Conservation (phyloP, 2,113 vertebrate genomes). For the Mormyrus iriodes region DNA sequence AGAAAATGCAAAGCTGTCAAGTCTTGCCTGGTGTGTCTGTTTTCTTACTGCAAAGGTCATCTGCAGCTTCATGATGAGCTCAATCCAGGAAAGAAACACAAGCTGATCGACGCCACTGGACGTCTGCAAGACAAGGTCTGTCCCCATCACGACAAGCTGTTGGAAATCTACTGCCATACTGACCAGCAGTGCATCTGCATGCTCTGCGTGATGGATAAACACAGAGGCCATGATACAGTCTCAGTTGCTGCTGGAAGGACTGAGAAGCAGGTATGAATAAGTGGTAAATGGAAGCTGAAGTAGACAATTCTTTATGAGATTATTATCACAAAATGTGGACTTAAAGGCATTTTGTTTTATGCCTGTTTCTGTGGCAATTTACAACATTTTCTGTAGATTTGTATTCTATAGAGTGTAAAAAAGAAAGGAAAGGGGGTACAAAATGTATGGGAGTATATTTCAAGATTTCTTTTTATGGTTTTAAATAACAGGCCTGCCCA, state of each 20-base stretch:
- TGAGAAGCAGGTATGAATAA: background rate
- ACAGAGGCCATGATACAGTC: constrained; percentile 14
- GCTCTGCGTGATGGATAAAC: constrained; percentile 8
- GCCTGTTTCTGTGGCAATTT: background rate
- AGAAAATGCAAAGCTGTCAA: constrained; percentile 15
- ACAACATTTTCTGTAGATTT: background rate
- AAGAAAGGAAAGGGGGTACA: background rate
- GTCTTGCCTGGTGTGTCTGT: constrained; percentile 14
- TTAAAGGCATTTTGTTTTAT: background rate
- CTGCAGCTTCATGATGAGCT: background rate
- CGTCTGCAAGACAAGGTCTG: constrained; percentile 1
- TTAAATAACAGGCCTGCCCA: background rate
- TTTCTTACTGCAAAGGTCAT: constrained; percentile 14
- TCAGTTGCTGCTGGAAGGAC: background rate
- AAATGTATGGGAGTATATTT: background rate
- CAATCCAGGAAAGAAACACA: background rate
- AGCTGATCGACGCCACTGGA: background rate
- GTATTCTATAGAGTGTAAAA: background rate
- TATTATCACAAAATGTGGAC: background rate
- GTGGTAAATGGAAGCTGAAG: background rate
- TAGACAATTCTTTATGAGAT: background rate
- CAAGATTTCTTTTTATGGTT: background rate
- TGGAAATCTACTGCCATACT: background rate
- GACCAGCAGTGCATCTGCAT: constrained; percentile 9
- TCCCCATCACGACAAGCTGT: background rate